phyloP scores from a whole-genome alignment of 2,113 vertebrate species.

The Lasiurus borealis region DNA sequence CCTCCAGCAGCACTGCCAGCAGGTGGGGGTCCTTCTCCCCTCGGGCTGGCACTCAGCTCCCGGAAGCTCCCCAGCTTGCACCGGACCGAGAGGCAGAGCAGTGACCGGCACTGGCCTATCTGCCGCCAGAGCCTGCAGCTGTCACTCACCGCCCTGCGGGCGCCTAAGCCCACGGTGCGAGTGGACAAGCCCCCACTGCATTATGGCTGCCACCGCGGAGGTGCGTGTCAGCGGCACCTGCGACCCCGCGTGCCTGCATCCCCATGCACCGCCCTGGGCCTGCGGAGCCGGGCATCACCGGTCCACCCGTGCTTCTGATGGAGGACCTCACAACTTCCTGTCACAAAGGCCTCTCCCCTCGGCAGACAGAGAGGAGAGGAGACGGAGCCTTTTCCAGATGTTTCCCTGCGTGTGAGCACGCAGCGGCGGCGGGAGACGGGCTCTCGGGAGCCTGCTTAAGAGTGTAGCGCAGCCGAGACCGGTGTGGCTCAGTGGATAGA shows the following conservation, averaged over 20 bases:
- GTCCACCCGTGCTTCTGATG: background rate
- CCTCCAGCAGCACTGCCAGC: background rate
- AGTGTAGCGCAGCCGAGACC: too few relatives aligned
- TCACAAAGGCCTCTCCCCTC: background rate
- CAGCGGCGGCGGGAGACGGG: background rate
- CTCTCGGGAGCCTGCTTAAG: slow-evolving; percentile 41
- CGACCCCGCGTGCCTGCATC: rapidly evolving
- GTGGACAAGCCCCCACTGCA: background rate
- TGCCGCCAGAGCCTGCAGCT: background rate
- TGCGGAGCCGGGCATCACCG: background rate
- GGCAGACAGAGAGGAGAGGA: slow-evolving; percentile 13
- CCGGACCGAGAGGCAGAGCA: background rate
- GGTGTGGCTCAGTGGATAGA: too few relatives aligned
- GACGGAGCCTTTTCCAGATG: background rate
- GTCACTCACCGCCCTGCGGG: too few relatives aligned
- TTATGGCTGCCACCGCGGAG: too few relatives aligned
- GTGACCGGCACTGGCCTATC: background rate
- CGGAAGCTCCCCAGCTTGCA: background rate
- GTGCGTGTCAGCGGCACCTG: too few relatives aligned
- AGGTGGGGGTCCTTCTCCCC: background rate
- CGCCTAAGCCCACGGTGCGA: too few relatives aligned
- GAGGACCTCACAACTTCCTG: background rate
- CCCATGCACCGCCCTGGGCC: background rate
- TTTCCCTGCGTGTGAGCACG: background rate
- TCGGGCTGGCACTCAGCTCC: background rate